Conservation (phyloP, 2,113 vertebrate species). For the Steatornis caripensis region DNA sequence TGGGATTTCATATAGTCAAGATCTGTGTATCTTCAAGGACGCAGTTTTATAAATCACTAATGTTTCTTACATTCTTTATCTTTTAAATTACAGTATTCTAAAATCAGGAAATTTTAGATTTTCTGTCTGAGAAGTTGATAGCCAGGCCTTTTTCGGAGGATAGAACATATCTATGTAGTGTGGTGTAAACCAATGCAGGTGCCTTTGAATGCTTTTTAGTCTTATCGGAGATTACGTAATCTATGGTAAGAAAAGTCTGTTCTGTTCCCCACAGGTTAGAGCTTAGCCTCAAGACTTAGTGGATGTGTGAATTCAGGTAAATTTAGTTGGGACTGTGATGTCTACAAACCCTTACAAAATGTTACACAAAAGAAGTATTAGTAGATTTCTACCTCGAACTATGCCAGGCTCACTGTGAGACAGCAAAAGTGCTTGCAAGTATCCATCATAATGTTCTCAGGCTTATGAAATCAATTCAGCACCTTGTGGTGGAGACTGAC, state of each 20-base stretch:
- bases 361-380: not conserved
- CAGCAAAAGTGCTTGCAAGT: not conserved
- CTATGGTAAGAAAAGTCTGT: not conserved
- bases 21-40: not conserved
- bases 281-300: not conserved
- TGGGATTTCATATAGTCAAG: not conserved
- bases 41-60: not conserved
- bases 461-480: constrained; percentile 14
- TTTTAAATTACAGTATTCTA: not conserved
- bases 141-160: not conserved
- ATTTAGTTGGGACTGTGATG: not conserved
- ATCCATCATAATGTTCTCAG: not conserved
- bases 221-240: not conserved
- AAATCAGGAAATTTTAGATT: not conserved
- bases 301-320: not conserved
- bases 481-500: not conserved
- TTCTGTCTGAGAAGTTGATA: not conserved
- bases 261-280: not conserved
- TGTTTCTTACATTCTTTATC: not conserved
- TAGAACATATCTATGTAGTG: not conserved
- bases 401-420: not conserved
- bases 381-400: not conserved
- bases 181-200: not conserved
- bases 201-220: not conserved
- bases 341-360: not conserved